phyloP scores from a whole-genome alignment of 2,888 invertebrate genomes.

The Galeopsomyia nigrocyanea region DNA sequence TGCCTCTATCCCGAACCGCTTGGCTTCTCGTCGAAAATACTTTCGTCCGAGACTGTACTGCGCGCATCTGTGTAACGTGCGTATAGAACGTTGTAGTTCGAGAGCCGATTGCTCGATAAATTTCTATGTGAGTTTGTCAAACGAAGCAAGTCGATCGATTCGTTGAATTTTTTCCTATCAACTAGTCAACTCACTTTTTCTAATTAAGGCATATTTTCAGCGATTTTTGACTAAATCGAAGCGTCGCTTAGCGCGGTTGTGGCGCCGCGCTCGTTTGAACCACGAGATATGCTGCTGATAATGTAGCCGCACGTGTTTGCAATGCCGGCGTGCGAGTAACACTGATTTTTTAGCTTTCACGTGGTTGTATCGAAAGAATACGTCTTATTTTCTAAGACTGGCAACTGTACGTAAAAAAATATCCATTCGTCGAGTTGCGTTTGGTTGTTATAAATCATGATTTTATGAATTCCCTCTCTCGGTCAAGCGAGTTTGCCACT shows the following conservation, averaged over 20 bases:
- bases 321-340: no score
- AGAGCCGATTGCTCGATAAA: constrained; percentile 28
- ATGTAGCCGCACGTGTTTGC: no score
- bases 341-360: no score
- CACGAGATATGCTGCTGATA: not conserved
- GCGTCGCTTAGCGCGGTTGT: not conserved
- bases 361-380: no score
- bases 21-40: constrained; percentile 8
- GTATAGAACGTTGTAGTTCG: not conserved
- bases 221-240: not conserved
- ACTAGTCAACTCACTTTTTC: not conserved
- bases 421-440: no score
- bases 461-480: constrained; percentile 33
- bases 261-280: constrained; percentile 37
- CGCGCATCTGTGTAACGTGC: constrained; percentile 13
- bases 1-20: constrained; percentile 43
- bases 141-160: not conserved
- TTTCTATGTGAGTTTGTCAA: constrained; percentile 7
- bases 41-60: constrained; percentile 55
- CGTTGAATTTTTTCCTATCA: not conserved
- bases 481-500: constrained; percentile 22
- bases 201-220: not conserved
- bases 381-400: no score
- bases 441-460: constrained; percentile 9
- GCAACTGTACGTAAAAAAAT: no score